Percentiles rank a stretch among this genome's conserved stretches.
phyloP scores from a whole-genome alignment of 37 sponge, comb jelly and placozoan genomes.

The Theonella swinhoei region DNA sequence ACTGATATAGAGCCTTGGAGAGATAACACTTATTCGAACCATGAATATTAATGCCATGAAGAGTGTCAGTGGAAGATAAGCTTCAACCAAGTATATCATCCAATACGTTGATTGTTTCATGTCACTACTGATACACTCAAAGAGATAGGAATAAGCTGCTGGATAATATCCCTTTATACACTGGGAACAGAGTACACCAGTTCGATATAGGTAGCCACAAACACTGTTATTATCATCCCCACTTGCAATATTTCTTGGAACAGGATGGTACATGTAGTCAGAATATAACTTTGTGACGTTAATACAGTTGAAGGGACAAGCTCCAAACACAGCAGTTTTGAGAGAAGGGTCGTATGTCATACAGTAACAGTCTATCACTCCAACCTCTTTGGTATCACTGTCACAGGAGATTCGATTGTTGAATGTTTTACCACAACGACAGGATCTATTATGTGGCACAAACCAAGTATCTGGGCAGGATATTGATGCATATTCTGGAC shows the following conservation, averaged over 20 bases:
- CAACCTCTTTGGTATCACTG: not conserved
- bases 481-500: too few relatives aligned
- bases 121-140: not conserved
- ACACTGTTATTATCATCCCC: not conserved
- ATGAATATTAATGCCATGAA: not conserved
- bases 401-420: not conserved
- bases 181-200: not conserved
- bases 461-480: not conserved
- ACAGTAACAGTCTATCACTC: constrained; percentile 14
- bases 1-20: too few relatives aligned
- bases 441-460: not conserved
- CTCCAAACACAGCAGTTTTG: not conserved
- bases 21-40: not conserved
- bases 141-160: not conserved
- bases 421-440: not conserved
- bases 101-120: not conserved
- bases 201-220: not conserved
- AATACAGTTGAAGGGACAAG: constrained; percentile 5
- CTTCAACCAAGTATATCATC: not conserved
- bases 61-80: not conserved
- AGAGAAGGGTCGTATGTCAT: not conserved
- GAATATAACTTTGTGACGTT: not conserved
- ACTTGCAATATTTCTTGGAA: not conserved
- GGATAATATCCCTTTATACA: not conserved
- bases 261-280: not conserved